phyloP scores from a whole-genome alignment of 2,888 invertebrate species.

The Drosophila villosipedis region DNA sequence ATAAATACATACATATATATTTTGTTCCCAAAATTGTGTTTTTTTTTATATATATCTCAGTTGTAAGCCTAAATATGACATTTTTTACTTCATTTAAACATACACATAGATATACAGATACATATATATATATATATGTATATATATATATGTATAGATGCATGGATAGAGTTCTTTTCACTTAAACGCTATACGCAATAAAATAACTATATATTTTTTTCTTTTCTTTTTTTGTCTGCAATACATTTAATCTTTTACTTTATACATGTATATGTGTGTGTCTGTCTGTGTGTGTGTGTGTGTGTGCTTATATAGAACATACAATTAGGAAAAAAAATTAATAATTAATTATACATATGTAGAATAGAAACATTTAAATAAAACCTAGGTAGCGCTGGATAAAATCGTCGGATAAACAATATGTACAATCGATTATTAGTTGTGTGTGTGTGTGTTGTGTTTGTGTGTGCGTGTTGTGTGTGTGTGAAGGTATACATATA shows the following conservation, averaged over 20 bases:
- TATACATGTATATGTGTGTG: conserved; percentile 43
- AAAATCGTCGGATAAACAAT: conserved; percentile 70
- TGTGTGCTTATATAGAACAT: conserved; percentile 25
- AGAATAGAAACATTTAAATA: conserved; percentile 52
- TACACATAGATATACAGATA: conserved; percentile 44
- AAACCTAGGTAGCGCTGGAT: conserved; percentile 63
- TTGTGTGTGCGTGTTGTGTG: neutral
- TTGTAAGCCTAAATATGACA: conserved; percentile 78
- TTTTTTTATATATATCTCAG: conserved; percentile 57
- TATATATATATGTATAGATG: conserved; percentile 21
- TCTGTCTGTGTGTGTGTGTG: conserved; percentile 3
- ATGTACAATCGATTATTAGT: conserved; percentile 56
- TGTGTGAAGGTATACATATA: conserved; percentile 19
- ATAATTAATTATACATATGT: conserved; percentile 28
- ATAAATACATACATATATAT: conserved; percentile 76
- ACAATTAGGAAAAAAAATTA: conserved; percentile 26
- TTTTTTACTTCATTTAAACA: conserved; percentile 47
- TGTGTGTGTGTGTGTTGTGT: conserved; percentile 24
- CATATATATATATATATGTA: conserved; percentile 11
- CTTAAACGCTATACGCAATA: conserved; percentile 49
- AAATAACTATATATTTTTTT: conserved; percentile 56
- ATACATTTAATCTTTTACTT: conserved; percentile 27
- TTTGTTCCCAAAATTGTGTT: conserved; percentile 83
- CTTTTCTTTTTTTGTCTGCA: conserved; percentile 29
- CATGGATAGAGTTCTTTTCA: conserved; percentile 41